phyloP scores from a whole-genome alignment of 2,113 vertebrate species.

The Ailurus styani region DNA sequence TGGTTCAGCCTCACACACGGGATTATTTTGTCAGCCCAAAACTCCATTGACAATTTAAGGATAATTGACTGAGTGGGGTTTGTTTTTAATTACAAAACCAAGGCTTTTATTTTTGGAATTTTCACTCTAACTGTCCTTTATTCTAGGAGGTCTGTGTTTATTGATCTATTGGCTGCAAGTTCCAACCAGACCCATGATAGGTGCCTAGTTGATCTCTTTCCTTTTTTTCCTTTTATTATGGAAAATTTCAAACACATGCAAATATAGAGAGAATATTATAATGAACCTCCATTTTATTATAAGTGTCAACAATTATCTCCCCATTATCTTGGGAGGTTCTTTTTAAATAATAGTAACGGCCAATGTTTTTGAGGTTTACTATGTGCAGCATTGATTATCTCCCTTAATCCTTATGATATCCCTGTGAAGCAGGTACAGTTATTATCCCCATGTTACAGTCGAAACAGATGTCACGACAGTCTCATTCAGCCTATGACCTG shows the following conservation, averaged over 20 bases:
- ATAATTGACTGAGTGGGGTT: conserved; percentile 16
- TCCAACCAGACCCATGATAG: neutral
- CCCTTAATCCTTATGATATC: neutral
- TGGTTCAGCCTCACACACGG: neutral
- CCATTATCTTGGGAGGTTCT: neutral
- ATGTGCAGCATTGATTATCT: neutral
- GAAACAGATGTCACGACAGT: neutral
- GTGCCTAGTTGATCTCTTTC: neutral
- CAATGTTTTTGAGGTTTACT: neutral
- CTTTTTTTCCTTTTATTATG: neutral
- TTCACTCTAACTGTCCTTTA: conserved; percentile 10
- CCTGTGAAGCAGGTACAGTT: neutral
- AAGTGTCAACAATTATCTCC: neutral
- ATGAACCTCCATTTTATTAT: neutral
- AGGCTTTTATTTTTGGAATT: conserved; percentile 42
- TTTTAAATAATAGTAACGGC: neutral
- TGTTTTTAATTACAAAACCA: conserved; percentile 45
- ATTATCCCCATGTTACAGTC: neutral
- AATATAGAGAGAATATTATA: neutral
- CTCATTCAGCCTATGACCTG: neutral
- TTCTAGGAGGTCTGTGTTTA: neutral
- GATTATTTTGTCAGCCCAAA: conserved; percentile 8
- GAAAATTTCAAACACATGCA: conserved; percentile 19
- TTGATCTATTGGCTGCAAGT: conserved; percentile 4
- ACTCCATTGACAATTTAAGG: conserved; percentile 23